Evolutionary conservation across 2,113 vertebrate species (phyloP).

Genomic region (Callorhinus ursinus): DNA sequence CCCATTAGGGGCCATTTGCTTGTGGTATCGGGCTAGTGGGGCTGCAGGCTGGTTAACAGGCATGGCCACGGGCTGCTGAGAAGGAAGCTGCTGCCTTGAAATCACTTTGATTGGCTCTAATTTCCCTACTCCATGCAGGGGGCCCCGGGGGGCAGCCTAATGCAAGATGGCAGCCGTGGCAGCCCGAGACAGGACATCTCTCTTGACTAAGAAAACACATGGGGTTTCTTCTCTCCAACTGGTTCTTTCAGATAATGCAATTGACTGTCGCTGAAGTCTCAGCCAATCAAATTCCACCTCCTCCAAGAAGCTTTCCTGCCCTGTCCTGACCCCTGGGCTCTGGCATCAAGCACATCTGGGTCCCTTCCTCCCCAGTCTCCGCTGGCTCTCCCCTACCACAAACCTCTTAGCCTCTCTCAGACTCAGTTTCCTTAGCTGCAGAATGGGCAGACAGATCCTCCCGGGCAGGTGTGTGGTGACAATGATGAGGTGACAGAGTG

Average conservation of each 20-base stretch:
- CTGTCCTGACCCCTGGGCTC: not conserved
- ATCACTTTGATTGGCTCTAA: constrained; percentile 79
- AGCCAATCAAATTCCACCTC: not conserved
- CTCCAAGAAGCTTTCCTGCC: constrained; percentile 25
- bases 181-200: not conserved
- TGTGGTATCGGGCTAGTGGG: constrained; percentile 59
- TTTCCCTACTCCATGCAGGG: constrained; percentile 69
- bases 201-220: constrained; percentile 4
- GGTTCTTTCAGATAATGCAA: not conserved
- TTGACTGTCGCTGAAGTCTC: not conserved
- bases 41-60: constrained; percentile 71
- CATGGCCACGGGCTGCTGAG: constrained; percentile 57
- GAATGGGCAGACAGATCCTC: not conserved
- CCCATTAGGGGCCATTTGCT: constrained; percentile 80
- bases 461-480: not conserved
- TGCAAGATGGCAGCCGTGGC: constrained; percentile 73
- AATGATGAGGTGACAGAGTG: not conserved
- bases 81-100: constrained; percentile 76
- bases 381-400: not conserved
- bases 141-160: constrained; percentile 55
- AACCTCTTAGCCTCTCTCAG: not conserved
- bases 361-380: not conserved
- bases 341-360: not conserved
- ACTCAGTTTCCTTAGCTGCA: not conserved
- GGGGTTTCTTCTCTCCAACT: not conserved